Conservation (phyloP, 2,888 invertebrate species). For the Pachycephus smyrnensis region DNA sequence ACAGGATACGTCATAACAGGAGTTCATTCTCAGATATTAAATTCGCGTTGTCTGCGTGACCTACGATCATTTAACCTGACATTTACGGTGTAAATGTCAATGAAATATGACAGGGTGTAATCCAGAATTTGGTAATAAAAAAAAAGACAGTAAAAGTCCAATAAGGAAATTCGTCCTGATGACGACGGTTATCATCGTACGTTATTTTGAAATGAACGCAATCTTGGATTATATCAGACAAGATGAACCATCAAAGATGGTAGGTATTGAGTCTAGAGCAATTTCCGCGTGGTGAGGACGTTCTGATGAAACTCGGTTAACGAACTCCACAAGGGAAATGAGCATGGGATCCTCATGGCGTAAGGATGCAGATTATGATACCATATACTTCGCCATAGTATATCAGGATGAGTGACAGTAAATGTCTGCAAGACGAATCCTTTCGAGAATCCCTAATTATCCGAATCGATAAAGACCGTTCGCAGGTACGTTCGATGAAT, state of each 20-base stretch:
- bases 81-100: too few relatives aligned
- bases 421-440: neutral
- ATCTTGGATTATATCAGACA: neutral
- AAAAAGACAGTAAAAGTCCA: neutral
- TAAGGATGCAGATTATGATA: neutral
- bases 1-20: too few relatives aligned
- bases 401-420: neutral
- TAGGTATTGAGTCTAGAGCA: neutral
- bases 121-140: neutral
- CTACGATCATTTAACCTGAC: too few relatives aligned
- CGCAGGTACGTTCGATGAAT: neutral
- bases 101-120: too few relatives aligned
- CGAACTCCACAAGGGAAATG: too few relatives aligned
- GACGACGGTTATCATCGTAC: neutral
- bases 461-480: neutral
- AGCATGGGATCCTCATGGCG: neutral
- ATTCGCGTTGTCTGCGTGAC: too few relatives aligned
- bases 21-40: too few relatives aligned
- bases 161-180: neutral
- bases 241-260: neutral
- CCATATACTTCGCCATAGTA: neutral
- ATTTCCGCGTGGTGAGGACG: neutral
- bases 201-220: neutral
- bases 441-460: neutral
- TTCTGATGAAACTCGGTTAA: neutral